Conservation (phyloP, 2,888 invertebrate genomes). For the Physocephala rufipes region DNA sequence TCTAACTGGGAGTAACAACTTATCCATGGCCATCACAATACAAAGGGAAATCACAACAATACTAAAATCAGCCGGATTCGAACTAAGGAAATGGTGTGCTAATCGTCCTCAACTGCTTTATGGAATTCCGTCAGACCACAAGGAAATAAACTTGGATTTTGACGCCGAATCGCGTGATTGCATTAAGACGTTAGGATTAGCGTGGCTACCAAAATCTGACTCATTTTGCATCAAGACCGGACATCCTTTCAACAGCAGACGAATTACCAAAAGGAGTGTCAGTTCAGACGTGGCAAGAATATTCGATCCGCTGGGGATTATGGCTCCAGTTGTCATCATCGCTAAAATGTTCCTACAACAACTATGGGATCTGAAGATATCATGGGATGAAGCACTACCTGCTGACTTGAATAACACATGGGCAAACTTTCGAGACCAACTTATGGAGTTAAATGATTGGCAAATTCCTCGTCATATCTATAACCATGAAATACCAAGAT, state of each 20-base stretch:
- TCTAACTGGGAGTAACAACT: background rate
- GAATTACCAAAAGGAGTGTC: background rate
- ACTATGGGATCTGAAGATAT: slow-evolving; percentile 17
- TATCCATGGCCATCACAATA: background rate
- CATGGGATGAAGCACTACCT: slow-evolving; percentile 1
- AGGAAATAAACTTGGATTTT: slow-evolving; percentile 9
- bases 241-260: background rate
- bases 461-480: background rate
- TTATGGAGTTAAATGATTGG: background rate
- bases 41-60: background rate
- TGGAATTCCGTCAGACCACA: background rate
- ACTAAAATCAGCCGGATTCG: background rate
- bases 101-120: slow-evolving; percentile 3
- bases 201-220: background rate
- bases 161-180: background rate
- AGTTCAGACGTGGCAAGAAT: background rate
- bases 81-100: slow-evolving; percentile 8
- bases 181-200: slow-evolving; percentile 1
- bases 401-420: background rate
- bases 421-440: background rate
- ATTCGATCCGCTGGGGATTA: background rate
- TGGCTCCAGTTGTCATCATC: background rate
- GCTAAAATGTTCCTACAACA: slow-evolving; percentile 3
- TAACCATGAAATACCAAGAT: background rate
- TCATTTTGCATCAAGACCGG: background rate